Evolutionary conservation across 2,113 vertebrate genomes (phyloP), one percentile per base, ranked within the genome.

Genomic region (Symphodus melops): DNA sequence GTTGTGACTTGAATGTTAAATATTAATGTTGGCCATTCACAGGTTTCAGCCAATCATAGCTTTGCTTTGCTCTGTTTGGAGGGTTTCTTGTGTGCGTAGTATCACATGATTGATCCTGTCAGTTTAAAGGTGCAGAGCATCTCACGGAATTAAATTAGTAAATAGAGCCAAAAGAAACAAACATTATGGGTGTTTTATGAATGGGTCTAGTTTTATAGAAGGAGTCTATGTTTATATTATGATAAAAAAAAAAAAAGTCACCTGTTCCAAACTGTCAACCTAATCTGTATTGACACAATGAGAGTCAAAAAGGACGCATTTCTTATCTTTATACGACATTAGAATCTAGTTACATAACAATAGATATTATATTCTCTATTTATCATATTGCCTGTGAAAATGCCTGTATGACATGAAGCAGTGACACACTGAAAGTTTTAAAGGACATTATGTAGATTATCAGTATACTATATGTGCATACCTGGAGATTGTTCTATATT

Each of bases 401-500:
- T 37, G 64, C 60, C 61, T 79, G 44, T 67, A 65, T 68, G 67
- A 86, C 21, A 56, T 58, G 59, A 81, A 79, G 63, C 58, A 72
- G 55, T 77, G 74, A 82, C 51, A 82, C 51, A 72, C 56, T 80
- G 78, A 82, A 79, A 75, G 75, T 83, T 85, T 89, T 91, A 74
- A 88, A 88, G 63, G 65, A 82, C 20, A 19, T 79, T 83, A 87
- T 77, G 65, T 82, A 78, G 70, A 85, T 69, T 79, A 84, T 87
- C 80, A 56, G 67, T 75, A 58, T 75, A 77, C 75, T 69, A 67
- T 69, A 67, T 85, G 79, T 77, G 66, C 57, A 85, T 80, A 90
- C 56, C 75, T 77, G 72, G 71, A 91, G 78, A 89, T 88, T 79
- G 81, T 86, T 89, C 80, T 89, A 89, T 93, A 91, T 90, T 91